Conservation (phyloP, 2,888 invertebrate species). For the Cerceris ruficornis region DNA sequence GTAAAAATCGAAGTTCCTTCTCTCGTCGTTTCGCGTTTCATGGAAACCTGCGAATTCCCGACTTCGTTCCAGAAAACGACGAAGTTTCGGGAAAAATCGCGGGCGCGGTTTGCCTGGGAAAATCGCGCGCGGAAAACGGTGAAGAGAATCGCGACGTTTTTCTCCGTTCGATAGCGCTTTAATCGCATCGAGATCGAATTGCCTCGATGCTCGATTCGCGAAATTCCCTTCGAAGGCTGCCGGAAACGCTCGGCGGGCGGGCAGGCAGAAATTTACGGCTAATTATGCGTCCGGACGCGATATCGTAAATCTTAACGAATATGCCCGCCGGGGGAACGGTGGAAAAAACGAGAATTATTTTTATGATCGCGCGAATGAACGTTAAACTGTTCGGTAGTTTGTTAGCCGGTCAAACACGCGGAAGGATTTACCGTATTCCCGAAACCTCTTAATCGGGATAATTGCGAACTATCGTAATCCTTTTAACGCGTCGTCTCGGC, state of each 20-base stretch:
- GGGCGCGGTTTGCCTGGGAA: too few relatives aligned
- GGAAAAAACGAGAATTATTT: constrained; percentile 54
- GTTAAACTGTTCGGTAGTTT: constrained; percentile 25
- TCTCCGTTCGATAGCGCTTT: too few relatives aligned
- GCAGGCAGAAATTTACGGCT: constrained; percentile 46
- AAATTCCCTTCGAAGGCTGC: background rate
- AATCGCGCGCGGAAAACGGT: too few relatives aligned
- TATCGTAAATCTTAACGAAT: constrained; percentile 68
- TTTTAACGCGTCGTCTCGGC: background rate
- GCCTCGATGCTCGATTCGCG: too few relatives aligned
- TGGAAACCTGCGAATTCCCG: too few relatives aligned
- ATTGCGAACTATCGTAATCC: background rate
- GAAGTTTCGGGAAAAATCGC: too few relatives aligned
- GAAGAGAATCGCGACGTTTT: too few relatives aligned
- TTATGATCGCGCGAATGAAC: constrained; percentile 50
- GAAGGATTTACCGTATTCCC: constrained; percentile 15
- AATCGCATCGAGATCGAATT: background rate
- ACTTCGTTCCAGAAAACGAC: too few relatives aligned
- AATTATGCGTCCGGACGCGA: constrained; percentile 62
- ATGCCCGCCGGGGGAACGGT: constrained; percentile 29
- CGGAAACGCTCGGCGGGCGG: constrained; percentile 34
- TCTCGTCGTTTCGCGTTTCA: too few relatives aligned
- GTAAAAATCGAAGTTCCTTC: too few relatives aligned
- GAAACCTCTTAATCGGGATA: constrained; percentile 22
- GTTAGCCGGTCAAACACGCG: constrained; percentile 18